Evolutionary conservation across 2,888 invertebrate species (phyloP).

Genomic region (Drosophila quinaria): DNA sequence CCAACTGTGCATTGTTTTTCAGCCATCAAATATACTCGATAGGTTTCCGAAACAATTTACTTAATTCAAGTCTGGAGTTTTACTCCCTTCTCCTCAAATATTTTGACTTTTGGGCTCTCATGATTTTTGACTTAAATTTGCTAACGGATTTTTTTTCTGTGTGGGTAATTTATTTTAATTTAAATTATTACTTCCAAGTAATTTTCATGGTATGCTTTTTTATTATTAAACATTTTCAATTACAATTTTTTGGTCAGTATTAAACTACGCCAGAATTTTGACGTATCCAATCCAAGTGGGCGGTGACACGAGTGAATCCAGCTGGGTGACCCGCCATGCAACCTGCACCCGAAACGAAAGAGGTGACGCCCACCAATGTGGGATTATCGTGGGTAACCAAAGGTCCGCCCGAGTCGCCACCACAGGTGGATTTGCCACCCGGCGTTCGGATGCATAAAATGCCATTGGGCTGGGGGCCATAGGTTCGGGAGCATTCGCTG

Average conservation of each 20-base stretch:
- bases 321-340: constrained; percentile 52
- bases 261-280: constrained; percentile 52
- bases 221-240: background rate
- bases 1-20: no score
- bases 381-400: constrained; percentile 60
- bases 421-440: constrained; percentile 62
- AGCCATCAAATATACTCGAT: no score
- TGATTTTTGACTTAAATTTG: no score
- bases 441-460: constrained; percentile 65
- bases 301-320: constrained; percentile 68
- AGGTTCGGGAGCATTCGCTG: constrained; percentile 66
- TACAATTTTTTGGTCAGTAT: constrained; percentile 40
- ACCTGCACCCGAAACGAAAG: constrained; percentile 46
- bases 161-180: no score
- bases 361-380: constrained; percentile 68
- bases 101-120: no score
- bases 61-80: no score
- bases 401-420: constrained; percentile 82
- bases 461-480: constrained; percentile 30
- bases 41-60: no score
- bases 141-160: no score
- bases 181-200: no score
- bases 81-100: no score
- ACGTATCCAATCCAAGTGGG: constrained; percentile 68
- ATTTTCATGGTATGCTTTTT: no score